Conservation (phyloP, 2,113 vertebrate genomes). For the Chamaetylas fuelleborni region DNA sequence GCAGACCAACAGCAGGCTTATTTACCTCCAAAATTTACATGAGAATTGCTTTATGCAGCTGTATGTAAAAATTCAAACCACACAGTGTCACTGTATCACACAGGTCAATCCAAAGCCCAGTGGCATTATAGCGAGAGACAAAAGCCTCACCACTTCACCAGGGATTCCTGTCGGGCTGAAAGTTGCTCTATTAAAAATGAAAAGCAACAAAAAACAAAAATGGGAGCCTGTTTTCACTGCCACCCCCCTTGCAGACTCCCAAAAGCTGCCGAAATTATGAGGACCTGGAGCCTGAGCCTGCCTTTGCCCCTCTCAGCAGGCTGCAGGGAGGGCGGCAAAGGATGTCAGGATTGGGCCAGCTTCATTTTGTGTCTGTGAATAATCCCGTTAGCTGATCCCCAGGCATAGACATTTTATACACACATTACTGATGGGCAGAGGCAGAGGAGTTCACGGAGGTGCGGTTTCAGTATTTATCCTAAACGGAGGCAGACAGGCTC, state of each 20-base stretch:
- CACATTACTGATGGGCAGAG: constrained; percentile 51
- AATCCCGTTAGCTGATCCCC: constrained; percentile 64
- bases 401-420: constrained; percentile 49
- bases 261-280: neutral
- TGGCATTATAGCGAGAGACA: constrained; percentile 65
- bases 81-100: constrained; percentile 63
- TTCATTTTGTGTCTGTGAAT: constrained; percentile 61
- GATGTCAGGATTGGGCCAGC: neutral
- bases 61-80: constrained; percentile 78
- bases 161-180: constrained; percentile 9
- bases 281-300: neutral
- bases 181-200: constrained; percentile 42
- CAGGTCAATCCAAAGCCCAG: constrained; percentile 67
- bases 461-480: constrained; percentile 49
- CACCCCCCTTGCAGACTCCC: neutral
- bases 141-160: constrained; percentile 59
- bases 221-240: neutral
- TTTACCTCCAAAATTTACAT: constrained; percentile 77
- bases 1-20: constrained; percentile 69
- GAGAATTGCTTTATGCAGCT: constrained; percentile 78
- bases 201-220: neutral
- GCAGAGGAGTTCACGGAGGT: constrained; percentile 50
- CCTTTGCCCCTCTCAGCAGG: neutral
- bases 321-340: neutral
- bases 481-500: constrained; percentile 49